Base-by-base conservation (phyloP, 2,888 invertebrate species). In the Zaprionus bogoriensis region DNA sequence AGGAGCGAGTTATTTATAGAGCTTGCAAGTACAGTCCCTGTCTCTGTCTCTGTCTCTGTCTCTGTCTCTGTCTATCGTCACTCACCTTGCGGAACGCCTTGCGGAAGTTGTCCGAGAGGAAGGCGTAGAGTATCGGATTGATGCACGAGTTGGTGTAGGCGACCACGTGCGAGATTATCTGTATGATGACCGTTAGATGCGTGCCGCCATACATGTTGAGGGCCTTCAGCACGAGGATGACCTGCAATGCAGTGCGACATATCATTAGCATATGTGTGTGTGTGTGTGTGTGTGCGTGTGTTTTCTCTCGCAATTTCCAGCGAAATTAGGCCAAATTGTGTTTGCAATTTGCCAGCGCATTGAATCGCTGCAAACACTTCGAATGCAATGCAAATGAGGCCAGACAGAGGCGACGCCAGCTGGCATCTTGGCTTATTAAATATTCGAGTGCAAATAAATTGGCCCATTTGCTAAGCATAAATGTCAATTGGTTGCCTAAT, bases 121-220 rank as follows among this genome's bases (percentile, higher is more conserved):
- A 97, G 3, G 98, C 98, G 92, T 98, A 98, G 47, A 98, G 93
- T 76, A 98, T 95, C 0, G 98, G 98, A 91, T 98, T 98, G 85
- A 98, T 95, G 90, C 98, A 98, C 87, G 96, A 96, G 92, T 98
- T 98, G 92, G 95, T 96, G 92, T 98, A 98, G 14, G 98, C 98
- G 62, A 96, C 91, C 19, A 96, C 95, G 85, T 96, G 96, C 1
- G 95, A 94, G 48, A 94, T 93, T 67, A 96, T 95, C 92, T 96
- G 96, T 22, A 95, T 92, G 65, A 95, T 94, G 84, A 96, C 94
- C 50, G 94, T 94, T 76, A 93, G 92, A 87, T 93, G 92, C 0
- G 94, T 94, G 74, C 94, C 93, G 73, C 94, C 93, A 91, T 96
- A 96, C 45, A 92, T 90, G 67, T 94, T 93, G 73, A 96, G 91